phyloP scores from a whole-genome alignment of 1,140 invertebrate species.

The Paraescarpia echinospica region DNA sequence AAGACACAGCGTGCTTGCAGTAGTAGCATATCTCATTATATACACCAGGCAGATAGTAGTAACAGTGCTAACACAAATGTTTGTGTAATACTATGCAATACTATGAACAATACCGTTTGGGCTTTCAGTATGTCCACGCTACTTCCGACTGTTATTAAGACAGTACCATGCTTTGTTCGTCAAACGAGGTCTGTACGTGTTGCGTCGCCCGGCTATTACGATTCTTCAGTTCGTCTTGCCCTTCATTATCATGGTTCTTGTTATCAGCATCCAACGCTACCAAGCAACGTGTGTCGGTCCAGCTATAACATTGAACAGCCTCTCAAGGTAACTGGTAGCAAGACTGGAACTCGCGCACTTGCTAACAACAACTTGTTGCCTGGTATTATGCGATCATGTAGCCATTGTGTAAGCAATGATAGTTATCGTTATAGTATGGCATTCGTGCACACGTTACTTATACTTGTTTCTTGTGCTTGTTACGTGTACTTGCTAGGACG shows the following conservation, averaged over 20 bases:
- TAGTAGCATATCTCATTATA: too few species aligned
- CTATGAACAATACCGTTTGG: not conserved
- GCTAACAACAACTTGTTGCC: too few species aligned
- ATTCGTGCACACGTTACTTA: too few species aligned
- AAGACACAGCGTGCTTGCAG: too few species aligned
- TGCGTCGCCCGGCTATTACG: not conserved
- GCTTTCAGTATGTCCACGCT: not conserved
- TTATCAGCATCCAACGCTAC: not conserved
- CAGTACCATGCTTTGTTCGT: not conserved
- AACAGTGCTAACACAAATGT: too few species aligned
- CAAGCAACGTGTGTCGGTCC: not conserved
- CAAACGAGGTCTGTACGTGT: not conserved
- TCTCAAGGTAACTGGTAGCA: not conserved
- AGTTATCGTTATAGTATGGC: too few species aligned
- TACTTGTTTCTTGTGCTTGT: too few species aligned
- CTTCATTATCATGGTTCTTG: not conserved
- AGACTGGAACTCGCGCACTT: not conserved
- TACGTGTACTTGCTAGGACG: too few species aligned
- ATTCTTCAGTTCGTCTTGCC: not conserved
- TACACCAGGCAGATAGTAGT: too few species aligned
- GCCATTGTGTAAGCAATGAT: too few species aligned
- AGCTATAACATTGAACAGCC: not conserved
- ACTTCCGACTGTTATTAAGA: not conserved
- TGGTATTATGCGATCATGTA: too few species aligned
- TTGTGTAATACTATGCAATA: too few species aligned